These are phyloP conservation scores for Danio choprae DNA, from an alignment of 2,797 vertebrate genomes.

Conservation along the genomic window DNA sequence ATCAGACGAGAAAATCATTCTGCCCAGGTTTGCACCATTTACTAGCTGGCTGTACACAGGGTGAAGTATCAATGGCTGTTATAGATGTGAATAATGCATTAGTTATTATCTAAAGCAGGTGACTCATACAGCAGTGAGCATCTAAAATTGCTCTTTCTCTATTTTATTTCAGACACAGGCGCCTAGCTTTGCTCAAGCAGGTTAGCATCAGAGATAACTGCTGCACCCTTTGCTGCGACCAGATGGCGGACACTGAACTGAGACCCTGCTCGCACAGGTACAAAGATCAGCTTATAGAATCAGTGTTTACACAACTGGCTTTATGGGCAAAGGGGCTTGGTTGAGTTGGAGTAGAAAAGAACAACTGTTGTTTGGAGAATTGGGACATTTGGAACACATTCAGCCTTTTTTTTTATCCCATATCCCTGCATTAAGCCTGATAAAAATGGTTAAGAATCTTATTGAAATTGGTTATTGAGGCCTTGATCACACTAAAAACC, in stretches of 20 bases:
- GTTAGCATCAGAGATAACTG: slow-evolving; percentile 98
- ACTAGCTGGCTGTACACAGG: neutral
- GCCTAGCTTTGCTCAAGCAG: slow-evolving; percentile 93
- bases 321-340: neutral
- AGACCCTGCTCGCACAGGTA: slow-evolving; percentile 97
- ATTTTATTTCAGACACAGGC: slow-evolving; percentile 73
- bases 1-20: slow-evolving; percentile 95
- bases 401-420: neutral
- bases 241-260: slow-evolving; percentile 96
- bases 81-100: slow-evolving; percentile 10
- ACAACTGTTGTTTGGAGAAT: neutral
- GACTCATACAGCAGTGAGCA: neutral
- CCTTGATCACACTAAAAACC: too few relatives aligned
- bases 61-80: neutral
- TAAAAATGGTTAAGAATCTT: too few relatives aligned
- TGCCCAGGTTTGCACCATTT: slow-evolving; percentile 87
- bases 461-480: too few relatives aligned
- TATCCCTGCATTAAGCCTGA: neutral
- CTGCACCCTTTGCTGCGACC: slow-evolving; percentile 97
- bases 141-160: neutral
- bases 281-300: slow-evolving; percentile 35
- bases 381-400: neutral
- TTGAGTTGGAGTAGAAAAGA: neutral
- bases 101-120: neutral
- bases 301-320: slow-evolving; percentile 5